A percentile compares a stretch with the other conserved stretches of the same genome.
These are phyloP conservation scores for Parnassius orleans DNA, from an alignment of 2,888 invertebrate genomes.

Conservation along the genomic window DNA sequence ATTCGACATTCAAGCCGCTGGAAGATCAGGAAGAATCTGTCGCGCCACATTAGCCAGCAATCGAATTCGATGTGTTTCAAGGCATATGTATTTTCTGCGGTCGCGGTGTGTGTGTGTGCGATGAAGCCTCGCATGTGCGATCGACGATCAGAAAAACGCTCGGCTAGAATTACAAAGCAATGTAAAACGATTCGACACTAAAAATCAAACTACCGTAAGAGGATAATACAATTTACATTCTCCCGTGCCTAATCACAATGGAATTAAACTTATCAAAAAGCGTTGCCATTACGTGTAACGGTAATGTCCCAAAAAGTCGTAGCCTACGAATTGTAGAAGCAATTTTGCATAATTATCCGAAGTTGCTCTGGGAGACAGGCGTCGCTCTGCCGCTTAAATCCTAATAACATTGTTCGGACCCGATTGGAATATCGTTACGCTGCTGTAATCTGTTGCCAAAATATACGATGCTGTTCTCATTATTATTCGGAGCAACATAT, in stretches of 20 bases:
- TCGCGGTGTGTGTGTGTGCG: conserved; percentile 56
- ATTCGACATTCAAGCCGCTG: conserved; percentile 51
- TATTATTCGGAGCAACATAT: conserved; percentile 19
- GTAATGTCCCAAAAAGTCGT: conserved; percentile 75
- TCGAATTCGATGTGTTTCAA: conserved; percentile 64
- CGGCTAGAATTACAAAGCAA: conserved; percentile 58
- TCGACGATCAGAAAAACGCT: conserved; percentile 62
- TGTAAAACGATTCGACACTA: conserved; percentile 41
- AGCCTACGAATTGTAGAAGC: conserved; percentile 74
- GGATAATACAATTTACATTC: conserved; percentile 51
- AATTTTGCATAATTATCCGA: conserved; percentile 79
- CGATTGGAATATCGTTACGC: conserved; percentile 75
- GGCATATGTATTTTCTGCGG: conserved; percentile 69
- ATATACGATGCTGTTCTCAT: conserved; percentile 59
- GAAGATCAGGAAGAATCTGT: conserved; percentile 60
- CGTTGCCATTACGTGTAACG: conserved; percentile 76
- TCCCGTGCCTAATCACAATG: conserved; percentile 64
- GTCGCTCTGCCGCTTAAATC: conserved; percentile 67
- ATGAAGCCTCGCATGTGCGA: conserved; percentile 72
- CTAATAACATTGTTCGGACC: conserved; percentile 70
- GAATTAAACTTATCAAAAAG: conserved; percentile 76
- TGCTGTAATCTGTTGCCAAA: conserved; percentile 65
- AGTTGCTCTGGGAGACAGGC: conserved; percentile 60
- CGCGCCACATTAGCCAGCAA: conserved; percentile 62
- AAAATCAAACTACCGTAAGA: conserved; percentile 40